These are phyloP conservation scores for Akabosia matsudoensis DNA, from an alignment of 1,140 invertebrate genomes.

Conservation along the genomic window DNA sequence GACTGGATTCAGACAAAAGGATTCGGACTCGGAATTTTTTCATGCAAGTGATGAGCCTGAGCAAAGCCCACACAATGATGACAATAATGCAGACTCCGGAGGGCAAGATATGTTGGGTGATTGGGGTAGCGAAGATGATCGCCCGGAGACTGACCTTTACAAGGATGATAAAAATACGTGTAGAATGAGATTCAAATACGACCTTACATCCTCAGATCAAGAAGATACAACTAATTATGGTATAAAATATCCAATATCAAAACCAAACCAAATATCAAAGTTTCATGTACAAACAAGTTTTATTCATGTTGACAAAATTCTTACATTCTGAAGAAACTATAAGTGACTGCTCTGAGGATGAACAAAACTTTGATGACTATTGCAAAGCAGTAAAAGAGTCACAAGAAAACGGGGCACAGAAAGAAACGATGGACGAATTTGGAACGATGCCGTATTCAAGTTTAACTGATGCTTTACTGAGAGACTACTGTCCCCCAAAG, in stretches of 20 bases:
- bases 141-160: no score
- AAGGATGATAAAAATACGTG: no score
- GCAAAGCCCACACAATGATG: no score
- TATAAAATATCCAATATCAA: background rate
- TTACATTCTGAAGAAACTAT: background rate
- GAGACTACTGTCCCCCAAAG: background rate
- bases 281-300: background rate
- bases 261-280: background rate
- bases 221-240: no score
- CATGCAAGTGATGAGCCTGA: no score
- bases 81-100: no score
- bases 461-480: background rate
- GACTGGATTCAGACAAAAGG: background rate
- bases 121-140: no score
- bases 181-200: no score
- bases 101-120: no score
- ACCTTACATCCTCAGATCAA: no score
- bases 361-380: constrained; percentile 21
- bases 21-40: background rate
- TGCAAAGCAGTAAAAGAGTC: constrained; percentile 46
- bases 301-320: background rate
- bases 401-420: no score
- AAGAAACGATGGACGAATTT: no score
- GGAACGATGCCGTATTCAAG: background rate
- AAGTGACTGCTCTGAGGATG: background rate